Evolutionary conservation across 2,797 vertebrate genomes (phyloP), one percentile per base, ranked within the genome.

Genomic region (Oceanodroma leucorhoa): DNA sequence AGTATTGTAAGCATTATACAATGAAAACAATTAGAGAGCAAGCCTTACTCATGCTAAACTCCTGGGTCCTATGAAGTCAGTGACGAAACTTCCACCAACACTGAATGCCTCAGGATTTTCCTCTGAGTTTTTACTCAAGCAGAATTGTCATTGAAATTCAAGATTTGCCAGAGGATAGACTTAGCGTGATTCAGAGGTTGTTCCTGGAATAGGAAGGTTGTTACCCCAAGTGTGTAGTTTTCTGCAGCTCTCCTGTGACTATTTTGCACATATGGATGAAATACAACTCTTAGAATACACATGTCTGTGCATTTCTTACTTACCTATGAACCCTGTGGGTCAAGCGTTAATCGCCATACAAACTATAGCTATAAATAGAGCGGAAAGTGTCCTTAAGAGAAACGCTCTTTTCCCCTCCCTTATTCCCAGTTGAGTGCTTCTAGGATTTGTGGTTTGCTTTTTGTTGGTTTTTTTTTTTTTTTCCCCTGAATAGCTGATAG

Each of bases 251-350:
- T 92, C 82, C 58, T 69, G 48, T 78, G 76, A 75, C 34, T 88
- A 14, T 93, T 95, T 86, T 88, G 45, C 67, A 94, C 87, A 82
- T 76, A 69, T 70, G 73, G 73, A 96, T 94, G 77, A 96, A 95
- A 87, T 95, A 94, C 13, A 91, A 81, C 46, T 71, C 91, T 86
- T 88, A 29, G 58, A 93, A 90, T 48, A 80, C 45, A 72, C 13
- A 20, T 14, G 54, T 71, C 75, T 87, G n/a, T 91, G 66, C 34
- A n/a, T 91, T 92, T 86, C 72, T 78, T 81, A 53, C 78, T 94
- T 92, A 84, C 66, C 88, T 92, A 21, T 80, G 91, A 81, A 93
- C 62, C 26, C 77, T 84, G 45, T 16, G 36, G 83, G 87, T 94
- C 85, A 90, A 86, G 29, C 7, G 0, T 65, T 87, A 91, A 94